These are phyloP conservation scores for Galeopterus variegatus DNA, from an alignment of 2,113 vertebrate genomes.

Conservation along the genomic window DNA sequence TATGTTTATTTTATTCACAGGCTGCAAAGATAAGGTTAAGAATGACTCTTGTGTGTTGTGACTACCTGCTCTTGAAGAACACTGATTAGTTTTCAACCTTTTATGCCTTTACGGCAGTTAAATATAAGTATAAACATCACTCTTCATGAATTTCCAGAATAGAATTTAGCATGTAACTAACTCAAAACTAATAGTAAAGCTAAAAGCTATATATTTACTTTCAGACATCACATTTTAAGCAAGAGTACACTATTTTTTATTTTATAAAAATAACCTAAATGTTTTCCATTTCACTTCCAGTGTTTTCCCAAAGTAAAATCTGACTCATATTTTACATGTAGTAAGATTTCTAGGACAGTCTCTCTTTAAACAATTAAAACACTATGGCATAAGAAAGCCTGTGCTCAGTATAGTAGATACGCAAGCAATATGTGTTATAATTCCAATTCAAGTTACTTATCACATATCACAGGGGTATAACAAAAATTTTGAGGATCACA, in stretches of 20 bases:
- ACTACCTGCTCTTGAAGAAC: background rate
- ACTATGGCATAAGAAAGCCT: background rate
- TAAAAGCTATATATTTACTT: slow-evolving; percentile 82
- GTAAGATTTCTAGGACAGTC: slow-evolving; percentile 77
- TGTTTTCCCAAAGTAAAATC: slow-evolving; percentile 79
- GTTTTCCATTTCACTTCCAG: slow-evolving; percentile 82
- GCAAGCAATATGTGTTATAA: background rate
- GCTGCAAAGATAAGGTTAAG: background rate
- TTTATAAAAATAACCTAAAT: slow-evolving; percentile 84
- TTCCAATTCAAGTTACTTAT: background rate
- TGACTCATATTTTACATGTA: slow-evolving; percentile 80
- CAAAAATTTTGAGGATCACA: background rate
- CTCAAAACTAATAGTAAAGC: slow-evolving; percentile 78
- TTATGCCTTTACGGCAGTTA: background rate
- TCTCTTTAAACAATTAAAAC: slow-evolving; percentile 83
- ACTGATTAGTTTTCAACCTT: too few relatives aligned
- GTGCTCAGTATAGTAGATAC: background rate
- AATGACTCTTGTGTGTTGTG: background rate
- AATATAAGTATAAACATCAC: slow-evolving; percentile 26
- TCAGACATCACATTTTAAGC: slow-evolving; percentile 77
- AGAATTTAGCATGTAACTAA: slow-evolving; percentile 69
- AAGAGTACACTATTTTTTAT: slow-evolving; percentile 81
- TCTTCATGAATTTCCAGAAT: slow-evolving; percentile 36
- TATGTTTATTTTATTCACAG: background rate
- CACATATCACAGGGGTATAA: background rate